Evolutionary conservation across 2,888 invertebrate species (phyloP).

Genomic region (Crematogaster levior): DNA sequence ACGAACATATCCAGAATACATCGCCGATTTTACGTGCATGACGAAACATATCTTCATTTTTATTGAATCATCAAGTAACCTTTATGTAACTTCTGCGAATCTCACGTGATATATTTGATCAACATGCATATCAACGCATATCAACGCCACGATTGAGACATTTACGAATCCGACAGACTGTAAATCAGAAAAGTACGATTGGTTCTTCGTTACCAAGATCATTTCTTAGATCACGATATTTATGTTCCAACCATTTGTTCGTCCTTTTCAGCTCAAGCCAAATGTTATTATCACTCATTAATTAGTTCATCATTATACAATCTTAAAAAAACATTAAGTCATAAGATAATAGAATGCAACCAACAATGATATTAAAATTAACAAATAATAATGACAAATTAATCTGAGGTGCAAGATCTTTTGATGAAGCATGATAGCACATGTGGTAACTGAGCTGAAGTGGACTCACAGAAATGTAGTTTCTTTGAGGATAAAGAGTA

Average conservation of each 20-base stretch:
- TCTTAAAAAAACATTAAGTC: slow-evolving; percentile 9
- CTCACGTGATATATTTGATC: slow-evolving; percentile 25
- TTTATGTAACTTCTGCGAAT: slow-evolving; percentile 29
- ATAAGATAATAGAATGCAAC: background rate
- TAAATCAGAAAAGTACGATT: slow-evolving; percentile 44
- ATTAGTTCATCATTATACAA: background rate
- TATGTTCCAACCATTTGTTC: slow-evolving; percentile 25
- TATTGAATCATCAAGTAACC: slow-evolving; percentile 10
- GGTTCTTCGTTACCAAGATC: slow-evolving; percentile 34
- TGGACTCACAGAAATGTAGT: slow-evolving; percentile 19
- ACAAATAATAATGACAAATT: slow-evolving; percentile 4
- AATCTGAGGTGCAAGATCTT: slow-evolving; percentile 13
- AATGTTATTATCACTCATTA: background rate
- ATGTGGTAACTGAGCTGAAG: slow-evolving; percentile 12
- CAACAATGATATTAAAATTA: background rate
- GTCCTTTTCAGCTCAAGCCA: slow-evolving; percentile 35
- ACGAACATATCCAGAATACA: slow-evolving; percentile 32
- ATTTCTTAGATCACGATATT: slow-evolving; percentile 13
- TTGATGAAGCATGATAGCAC: background rate
- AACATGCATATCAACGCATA: slow-evolving; percentile 10
- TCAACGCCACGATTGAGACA: slow-evolving; percentile 44
- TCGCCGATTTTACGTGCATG: slow-evolving; percentile 18
- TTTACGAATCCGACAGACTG: slow-evolving; percentile 27
- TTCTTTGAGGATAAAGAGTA: slow-evolving; percentile 28
- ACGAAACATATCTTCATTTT: slow-evolving; percentile 33